These are phyloP conservation scores for Brachionus angularis DNA, from an alignment of 1,140 invertebrate species.

Conservation along the genomic window DNA sequence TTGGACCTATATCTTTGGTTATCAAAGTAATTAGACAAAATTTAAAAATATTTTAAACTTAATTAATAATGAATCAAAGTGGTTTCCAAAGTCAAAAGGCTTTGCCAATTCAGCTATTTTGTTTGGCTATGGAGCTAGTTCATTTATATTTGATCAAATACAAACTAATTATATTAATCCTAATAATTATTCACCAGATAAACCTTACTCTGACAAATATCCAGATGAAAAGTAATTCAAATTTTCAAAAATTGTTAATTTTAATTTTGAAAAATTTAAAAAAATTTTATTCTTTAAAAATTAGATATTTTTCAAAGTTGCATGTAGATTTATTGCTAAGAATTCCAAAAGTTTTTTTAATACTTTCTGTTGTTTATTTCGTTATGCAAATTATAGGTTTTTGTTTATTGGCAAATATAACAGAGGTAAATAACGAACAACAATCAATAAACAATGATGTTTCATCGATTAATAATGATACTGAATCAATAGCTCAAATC, in stretches of 20 bases:
- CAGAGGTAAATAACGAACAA: too few relatives aligned
- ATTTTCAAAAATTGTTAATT: background rate
- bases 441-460: too few relatives aligned
- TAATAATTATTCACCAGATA: conserved; percentile 51
- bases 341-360: conserved; percentile 55
- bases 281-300: conserved; percentile 18
- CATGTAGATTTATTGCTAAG: conserved; percentile 49
- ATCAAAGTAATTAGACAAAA: conserved; percentile 53
- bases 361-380: conserved; percentile 54
- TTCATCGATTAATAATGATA: too few relatives aligned
- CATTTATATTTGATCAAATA: conserved; percentile 57
- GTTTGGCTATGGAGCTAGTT: conserved; percentile 57
- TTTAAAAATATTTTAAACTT: background rate
- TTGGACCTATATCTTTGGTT: conserved; percentile 53
- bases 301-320: conserved; percentile 55
- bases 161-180: conserved; percentile 59
- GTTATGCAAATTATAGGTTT: conserved; percentile 53
- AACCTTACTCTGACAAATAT: conserved; percentile 8
- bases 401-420: too few relatives aligned
- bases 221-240: conserved; percentile 38
- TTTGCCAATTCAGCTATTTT: conserved; percentile 58
- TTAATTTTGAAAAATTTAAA: background rate
- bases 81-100: conserved; percentile 58
- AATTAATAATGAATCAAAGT: conserved; percentile 50
- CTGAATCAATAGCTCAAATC: background rate